Evolutionary conservation across 2,113 vertebrate species (phyloP).

Genomic region (Chrysochloris asiatica): DNA sequence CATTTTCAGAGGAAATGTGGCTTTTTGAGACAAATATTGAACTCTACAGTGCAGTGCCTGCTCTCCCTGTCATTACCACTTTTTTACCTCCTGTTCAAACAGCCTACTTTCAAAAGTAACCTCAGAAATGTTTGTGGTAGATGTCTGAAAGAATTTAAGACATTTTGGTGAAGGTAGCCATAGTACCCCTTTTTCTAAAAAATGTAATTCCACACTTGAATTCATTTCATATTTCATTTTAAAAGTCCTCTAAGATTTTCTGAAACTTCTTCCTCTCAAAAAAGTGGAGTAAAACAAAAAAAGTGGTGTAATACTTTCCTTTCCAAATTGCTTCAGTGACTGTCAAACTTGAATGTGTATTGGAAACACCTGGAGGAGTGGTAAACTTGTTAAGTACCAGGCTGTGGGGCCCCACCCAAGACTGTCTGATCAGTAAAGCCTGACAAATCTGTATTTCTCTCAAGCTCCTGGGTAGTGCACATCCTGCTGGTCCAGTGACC

Average conservation of each 20-base stretch:
- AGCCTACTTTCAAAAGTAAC: constrained; percentile 33
- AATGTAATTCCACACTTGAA: neutral
- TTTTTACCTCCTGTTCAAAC: neutral
- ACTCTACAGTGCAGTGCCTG: neutral
- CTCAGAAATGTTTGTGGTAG: constrained; percentile 23
- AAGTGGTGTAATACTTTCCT: neutral
- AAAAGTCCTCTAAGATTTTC: neutral
- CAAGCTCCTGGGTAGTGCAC: neutral
- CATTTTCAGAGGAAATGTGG: neutral
- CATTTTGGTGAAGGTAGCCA: neutral
- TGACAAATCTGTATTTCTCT: neutral
- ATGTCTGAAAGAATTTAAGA: constrained; percentile 14
- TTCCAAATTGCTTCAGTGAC: neutral
- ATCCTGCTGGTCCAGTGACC: neutral
- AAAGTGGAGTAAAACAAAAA: too few relatives aligned
- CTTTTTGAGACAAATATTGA: constrained; percentile 4
- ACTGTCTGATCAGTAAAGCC: neutral
- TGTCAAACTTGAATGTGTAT: neutral
- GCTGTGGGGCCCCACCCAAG: rapidly evolving
- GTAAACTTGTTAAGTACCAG: neutral
- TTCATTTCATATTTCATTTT: constrained; percentile 40
- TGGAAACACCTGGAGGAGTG: rapidly evolving
- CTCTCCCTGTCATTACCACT: neutral
- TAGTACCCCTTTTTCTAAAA: neutral
- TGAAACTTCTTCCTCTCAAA: neutral